phyloP scores from a whole-genome alignment of 2,797 vertebrate species.

The Prunella strophiata region DNA sequence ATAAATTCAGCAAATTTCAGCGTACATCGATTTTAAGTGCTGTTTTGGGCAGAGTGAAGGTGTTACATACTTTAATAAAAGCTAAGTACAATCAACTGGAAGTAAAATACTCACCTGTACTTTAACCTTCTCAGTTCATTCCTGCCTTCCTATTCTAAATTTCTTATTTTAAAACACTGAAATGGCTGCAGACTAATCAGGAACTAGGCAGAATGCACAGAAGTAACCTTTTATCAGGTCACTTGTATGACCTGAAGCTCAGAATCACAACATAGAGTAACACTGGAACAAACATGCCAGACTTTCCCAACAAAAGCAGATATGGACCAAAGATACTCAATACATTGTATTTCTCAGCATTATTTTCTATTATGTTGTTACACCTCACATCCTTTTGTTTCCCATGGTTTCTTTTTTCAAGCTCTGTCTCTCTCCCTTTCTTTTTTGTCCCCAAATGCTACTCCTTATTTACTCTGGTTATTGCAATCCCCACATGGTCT shows the following conservation, averaged over 20 bases:
- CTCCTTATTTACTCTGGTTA: neutral
- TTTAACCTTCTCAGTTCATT: neutral
- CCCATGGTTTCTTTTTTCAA: neutral
- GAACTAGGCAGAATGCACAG: neutral
- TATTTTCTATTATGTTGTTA: neutral
- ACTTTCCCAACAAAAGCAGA: neutral
- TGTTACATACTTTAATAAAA: neutral
- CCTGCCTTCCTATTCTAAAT: neutral
- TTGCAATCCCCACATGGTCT: neutral
- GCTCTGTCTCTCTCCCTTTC: neutral
- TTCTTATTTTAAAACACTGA: neutral
- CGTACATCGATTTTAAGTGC: neutral
- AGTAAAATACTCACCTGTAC: neutral
- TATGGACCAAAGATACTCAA: neutral
- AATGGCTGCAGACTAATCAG: neutral
- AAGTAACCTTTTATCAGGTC: neutral
- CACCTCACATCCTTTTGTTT: neutral
- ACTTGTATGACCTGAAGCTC: neutral
- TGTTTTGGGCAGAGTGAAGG: neutral
- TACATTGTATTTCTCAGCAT: neutral
- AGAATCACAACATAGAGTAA: neutral
- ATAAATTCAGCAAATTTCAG: neutral
- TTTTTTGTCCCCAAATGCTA: neutral
- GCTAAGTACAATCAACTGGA: neutral
- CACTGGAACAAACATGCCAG: neutral